Conservation (phyloP, 1,140 invertebrate species). For the Hycleus cichorii region DNA sequence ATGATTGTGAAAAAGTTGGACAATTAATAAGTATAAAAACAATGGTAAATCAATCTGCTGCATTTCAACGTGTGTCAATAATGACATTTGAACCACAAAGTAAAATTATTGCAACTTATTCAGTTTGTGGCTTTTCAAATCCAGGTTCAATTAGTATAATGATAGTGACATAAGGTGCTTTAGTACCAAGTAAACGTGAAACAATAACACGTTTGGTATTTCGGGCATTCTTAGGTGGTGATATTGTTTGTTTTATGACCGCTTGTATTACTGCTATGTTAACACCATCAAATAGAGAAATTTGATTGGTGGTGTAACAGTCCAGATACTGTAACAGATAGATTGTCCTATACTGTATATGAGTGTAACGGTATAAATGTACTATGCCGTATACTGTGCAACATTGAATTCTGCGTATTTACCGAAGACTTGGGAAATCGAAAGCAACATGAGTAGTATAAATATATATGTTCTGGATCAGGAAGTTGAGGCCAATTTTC, state of each 20-base stretch:
- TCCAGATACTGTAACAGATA: too few relatives aligned
- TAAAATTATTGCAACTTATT: slow-evolving; percentile 82
- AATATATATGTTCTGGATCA: too few relatives aligned
- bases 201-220: slow-evolving; percentile 66
- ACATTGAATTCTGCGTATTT: too few relatives aligned
- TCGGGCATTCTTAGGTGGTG: slow-evolving; percentile 79
- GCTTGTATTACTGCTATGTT: slow-evolving; percentile 80
- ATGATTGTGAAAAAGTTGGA: slow-evolving; percentile 70
- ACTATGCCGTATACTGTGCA: too few relatives aligned
- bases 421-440: too few relatives aligned
- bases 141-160: slow-evolving; percentile 83
- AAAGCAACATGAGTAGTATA: too few relatives aligned
- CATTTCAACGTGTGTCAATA: slow-evolving; percentile 49
- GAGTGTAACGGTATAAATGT: too few relatives aligned
- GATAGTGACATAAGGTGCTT: slow-evolving; percentile 68
- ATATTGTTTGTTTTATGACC: slow-evolving; percentile 82
- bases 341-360: too few relatives aligned
- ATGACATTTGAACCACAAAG: slow-evolving; percentile 17
- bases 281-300: neutral
- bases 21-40: slow-evolving; percentile 82
- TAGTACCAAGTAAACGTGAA: slow-evolving; percentile 68
- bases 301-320: too few relatives aligned
- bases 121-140: slow-evolving; percentile 94
- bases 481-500: too few relatives aligned
- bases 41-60: slow-evolving; percentile 87